phyloP scores from a whole-genome alignment of 2,113 vertebrate genomes.

The Phocoena sinus region DNA sequence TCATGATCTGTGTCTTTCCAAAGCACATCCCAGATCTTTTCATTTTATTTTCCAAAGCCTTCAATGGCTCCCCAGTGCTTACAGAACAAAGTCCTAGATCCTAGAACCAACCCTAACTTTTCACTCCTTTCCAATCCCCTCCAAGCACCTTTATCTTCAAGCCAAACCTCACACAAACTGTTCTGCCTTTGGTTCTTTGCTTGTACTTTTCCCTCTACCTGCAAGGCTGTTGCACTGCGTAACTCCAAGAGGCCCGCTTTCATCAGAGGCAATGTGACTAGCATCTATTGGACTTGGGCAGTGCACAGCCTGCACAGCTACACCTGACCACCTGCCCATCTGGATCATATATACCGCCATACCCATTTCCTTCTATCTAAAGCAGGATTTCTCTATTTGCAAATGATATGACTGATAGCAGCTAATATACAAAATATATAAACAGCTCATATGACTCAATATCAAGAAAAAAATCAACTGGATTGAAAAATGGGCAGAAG shows the following conservation, averaged over 20 bases:
- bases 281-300: neutral
- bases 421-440: neutral
- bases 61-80: neutral
- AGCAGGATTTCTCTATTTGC: neutral
- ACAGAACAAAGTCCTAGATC: neutral
- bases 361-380: neutral
- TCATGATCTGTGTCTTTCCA: neutral
- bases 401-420: neutral
- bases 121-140: neutral
- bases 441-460: neutral
- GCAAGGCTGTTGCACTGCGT: too few relatives aligned
- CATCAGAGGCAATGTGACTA: neutral
- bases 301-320: neutral
- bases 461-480: neutral
- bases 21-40: neutral
- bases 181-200: neutral
- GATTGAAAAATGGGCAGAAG: neutral
- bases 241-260: neutral
- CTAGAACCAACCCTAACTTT: neutral
- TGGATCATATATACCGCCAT: accelerated
- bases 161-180: neutral
- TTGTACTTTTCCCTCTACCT: neutral
- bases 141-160: neutral
- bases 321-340: neutral
- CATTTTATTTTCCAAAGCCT: neutral